Percentiles rank a stretch among this genome's conserved stretches.
These are phyloP conservation scores for Thermophis baileyi DNA, from an alignment of 2,113 vertebrate genomes.

Conservation along the genomic window DNA sequence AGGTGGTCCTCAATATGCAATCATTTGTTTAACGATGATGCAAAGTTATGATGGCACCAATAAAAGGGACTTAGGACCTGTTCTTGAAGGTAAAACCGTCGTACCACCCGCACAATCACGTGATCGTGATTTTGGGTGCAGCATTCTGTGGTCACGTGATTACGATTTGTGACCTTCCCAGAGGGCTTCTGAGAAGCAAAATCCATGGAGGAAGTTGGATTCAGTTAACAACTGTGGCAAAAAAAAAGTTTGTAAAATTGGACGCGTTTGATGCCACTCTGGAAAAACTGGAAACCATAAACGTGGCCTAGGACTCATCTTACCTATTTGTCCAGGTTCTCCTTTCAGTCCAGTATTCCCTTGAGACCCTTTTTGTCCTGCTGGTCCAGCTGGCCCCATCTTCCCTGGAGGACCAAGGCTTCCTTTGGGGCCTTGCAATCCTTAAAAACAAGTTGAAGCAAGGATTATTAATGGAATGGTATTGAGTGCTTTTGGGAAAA, in stretches of 20 bases:
- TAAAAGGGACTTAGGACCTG: too few species aligned
- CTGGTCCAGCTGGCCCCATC: background rate
- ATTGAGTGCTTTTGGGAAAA: background rate
- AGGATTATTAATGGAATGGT: background rate
- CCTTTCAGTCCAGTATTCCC: constrained; percentile 11
- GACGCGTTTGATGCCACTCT: background rate
- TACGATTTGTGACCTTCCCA: too few species aligned
- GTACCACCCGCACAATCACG: too few species aligned
- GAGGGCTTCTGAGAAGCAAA: too few species aligned
- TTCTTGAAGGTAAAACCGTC: too few species aligned
- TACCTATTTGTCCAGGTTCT: constrained; percentile 15
- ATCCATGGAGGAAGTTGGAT: too few species aligned
- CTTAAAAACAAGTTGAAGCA: background rate
- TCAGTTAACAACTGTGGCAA: too few species aligned
- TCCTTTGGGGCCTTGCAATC: constrained; percentile 12
- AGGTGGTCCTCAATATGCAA: background rate
- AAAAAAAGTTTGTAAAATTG: background rate
- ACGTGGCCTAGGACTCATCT: background rate
- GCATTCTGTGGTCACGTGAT: too few species aligned
- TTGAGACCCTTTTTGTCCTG: background rate
- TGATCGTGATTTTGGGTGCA: too few species aligned
- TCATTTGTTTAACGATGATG: too few species aligned
- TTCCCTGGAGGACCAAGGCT: constrained; percentile 15
- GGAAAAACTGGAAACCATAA: background rate
- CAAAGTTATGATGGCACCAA: background rate